Evolutionary conservation across 2,888 invertebrate species (phyloP).

Genomic region (Siphonodentalium dalli): DNA sequence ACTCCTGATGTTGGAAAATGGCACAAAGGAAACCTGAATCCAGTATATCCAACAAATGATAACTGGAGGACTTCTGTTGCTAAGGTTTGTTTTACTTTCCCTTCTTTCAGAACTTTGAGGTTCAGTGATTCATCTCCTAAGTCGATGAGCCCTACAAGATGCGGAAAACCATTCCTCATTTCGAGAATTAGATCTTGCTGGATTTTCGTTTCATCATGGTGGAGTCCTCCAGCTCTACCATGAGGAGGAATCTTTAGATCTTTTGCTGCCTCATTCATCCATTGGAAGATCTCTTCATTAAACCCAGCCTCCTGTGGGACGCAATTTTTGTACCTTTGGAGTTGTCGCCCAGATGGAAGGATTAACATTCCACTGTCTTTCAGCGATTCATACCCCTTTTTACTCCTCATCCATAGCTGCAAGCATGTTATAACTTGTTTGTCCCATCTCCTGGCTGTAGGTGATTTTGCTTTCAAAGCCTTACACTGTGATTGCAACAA

Average conservation of each 20-base stretch:
- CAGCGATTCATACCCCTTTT: slow-evolving; percentile 9
- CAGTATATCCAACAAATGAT: slow-evolving; percentile 25
- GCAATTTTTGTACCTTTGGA: slow-evolving; percentile 15
- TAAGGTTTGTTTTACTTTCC: slow-evolving; percentile 6
- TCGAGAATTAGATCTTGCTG: slow-evolving; percentile 19
- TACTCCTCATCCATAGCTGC: slow-evolving; percentile 11
- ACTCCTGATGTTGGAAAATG: slow-evolving; percentile 20
- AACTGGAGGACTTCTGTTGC: slow-evolving; percentile 23
- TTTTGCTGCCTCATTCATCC: slow-evolving; percentile 20
- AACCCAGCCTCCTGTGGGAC: slow-evolving; percentile 21
- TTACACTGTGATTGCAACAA: slow-evolving; percentile 15
- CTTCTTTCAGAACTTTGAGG: slow-evolving; percentile 7
- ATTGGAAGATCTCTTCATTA: slow-evolving; percentile 3
- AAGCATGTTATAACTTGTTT: slow-evolving; percentile 12
- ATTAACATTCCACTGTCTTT: slow-evolving; percentile 16
- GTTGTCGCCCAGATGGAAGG: slow-evolving; percentile 7
- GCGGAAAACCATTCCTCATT: slow-evolving; percentile 2
- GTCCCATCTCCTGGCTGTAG: slow-evolving; percentile 3
- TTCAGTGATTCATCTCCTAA: slow-evolving; percentile 17
- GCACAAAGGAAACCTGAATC: slow-evolving; percentile 24
- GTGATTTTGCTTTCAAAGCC: slow-evolving; percentile 5
- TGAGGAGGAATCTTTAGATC: slow-evolving; percentile 1
- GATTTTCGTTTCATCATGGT: slow-evolving; percentile 23
- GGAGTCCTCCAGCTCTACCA: slow-evolving; percentile 18
- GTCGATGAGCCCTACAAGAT: slow-evolving; percentile 21